Percentiles rank a stretch among this genome's conserved stretches.
Evolutionary conservation across 1,140 invertebrate species (phyloP).

Genomic region (Homalodisca vitripennis): DNA sequence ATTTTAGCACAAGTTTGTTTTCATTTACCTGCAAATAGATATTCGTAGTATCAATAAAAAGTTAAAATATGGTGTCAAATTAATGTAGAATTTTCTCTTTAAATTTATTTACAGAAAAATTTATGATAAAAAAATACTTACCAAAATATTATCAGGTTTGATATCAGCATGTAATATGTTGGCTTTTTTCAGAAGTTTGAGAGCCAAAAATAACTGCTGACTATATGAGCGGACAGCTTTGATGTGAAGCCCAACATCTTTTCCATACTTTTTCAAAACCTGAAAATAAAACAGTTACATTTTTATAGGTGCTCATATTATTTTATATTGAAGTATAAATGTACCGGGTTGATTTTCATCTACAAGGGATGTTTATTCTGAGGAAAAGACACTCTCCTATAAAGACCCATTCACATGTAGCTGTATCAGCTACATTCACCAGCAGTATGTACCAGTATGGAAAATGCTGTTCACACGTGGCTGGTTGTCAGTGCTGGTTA

Average conservation of each 20-base stretch:
- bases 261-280: slow-evolving; percentile 97
- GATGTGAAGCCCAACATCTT: slow-evolving; percentile 95
- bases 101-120: slow-evolving; percentile 53
- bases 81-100: too few species aligned
- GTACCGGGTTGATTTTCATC: too few species aligned
- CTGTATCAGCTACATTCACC: slow-evolving; percentile 89
- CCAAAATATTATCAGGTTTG: slow-evolving; percentile 99
- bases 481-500: too few species aligned
- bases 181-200: slow-evolving; percentile 94
- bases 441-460: too few species aligned
- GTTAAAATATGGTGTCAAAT: too few species aligned
- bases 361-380: too few species aligned
- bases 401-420: too few species aligned
- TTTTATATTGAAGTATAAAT: too few species aligned
- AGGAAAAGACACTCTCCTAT: too few species aligned
- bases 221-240: slow-evolving; percentile 98
- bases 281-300: slow-evolving; percentile 50
- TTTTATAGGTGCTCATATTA: too few species aligned
- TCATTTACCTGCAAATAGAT: slow-evolving; percentile 81
- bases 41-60: too few species aligned
- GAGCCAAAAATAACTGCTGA: slow-evolving; percentile 93
- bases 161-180: slow-evolving; percentile 99
- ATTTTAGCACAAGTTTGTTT: slow-evolving; percentile 91
- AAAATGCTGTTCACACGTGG: too few species aligned
- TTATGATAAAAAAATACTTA: slow-evolving; percentile 46